phyloP scores from a whole-genome alignment of 1,140 invertebrate species.

The Archivesica marissinica region DNA sequence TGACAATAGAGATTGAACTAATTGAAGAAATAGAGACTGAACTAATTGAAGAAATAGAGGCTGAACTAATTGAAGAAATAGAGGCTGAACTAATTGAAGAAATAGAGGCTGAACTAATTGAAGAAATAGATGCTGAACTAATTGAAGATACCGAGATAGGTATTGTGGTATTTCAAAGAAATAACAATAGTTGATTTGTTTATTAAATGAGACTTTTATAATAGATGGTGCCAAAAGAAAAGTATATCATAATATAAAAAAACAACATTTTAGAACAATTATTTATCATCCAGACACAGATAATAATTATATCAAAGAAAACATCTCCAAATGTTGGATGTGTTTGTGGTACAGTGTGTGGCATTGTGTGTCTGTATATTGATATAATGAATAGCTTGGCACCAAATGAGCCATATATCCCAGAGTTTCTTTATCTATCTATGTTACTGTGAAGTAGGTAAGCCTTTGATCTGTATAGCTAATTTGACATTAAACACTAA shows the following conservation, averaged over 20 bases:
- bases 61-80: background rate
- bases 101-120: background rate
- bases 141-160: background rate
- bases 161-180: background rate
- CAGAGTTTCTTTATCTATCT: background rate
- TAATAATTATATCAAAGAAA: background rate
- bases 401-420: background rate
- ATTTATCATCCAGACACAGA: background rate
- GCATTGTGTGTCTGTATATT: constrained; percentile 1
- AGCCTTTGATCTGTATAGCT: background rate
- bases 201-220: too few relatives aligned
- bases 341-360: background rate
- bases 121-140: background rate
- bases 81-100: background rate
- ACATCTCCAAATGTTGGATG: background rate
- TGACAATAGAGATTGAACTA: too few relatives aligned
- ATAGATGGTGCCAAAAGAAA: background rate
- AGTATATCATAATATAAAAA: background rate
- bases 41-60: background rate
- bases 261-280: background rate
- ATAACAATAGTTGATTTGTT: too few relatives aligned
- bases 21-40: too few relatives aligned
- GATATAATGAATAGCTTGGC: constrained; percentile 39
- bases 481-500: constrained; percentile 26
- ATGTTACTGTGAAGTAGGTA: background rate